Base-by-base conservation (phyloP, 2,113 vertebrate species). In the Petromus typicus region DNA sequence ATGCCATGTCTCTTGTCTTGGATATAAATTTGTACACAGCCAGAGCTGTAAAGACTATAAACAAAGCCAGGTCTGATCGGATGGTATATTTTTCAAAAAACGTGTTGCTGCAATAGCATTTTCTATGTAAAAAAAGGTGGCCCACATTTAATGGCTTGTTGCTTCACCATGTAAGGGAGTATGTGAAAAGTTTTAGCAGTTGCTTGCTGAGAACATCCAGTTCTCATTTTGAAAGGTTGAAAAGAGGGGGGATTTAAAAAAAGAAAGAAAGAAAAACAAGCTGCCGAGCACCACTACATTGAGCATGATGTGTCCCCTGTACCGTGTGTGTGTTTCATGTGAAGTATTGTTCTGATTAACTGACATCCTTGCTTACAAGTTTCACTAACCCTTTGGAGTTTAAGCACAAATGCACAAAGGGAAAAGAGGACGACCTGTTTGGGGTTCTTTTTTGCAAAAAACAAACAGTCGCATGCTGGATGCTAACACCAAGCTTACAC, bases 401-500 rank as follows among this genome's bases (percentile, higher is more conserved):
- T 98, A 98, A 98, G 98, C 98, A 97, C 98, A 98, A 98, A 97
- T 97, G 91, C 97, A 92, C 98, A 98, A 95, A 98, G 98, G 80
- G 98, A 98, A 97, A 97, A 96, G 97, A 98, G 98, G 98, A 98
- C 93, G 98, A 98, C 97, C 96, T 96, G 96, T 98, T 96, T 89
- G 98, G 98, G 98, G 98, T 97, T 98, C 97, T 98, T 98, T 98
- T 96, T 98, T 98, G 96, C 97, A 98, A 98, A 97, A 98, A 97
- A 96, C 95, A 97, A 98, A 48, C 97, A 95, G 98, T 98, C 98
- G 99, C 99, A 99, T 99, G 99, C 99, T 99, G 99, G 99, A 99
- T 94, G 99, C 99, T 99, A 99, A 99, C 99, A 98, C 98, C 99
- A 99, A 99, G 99, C 99, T 99, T 99, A 99, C 99, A 98, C 98